These are phyloP conservation scores for Phataginus tricuspis DNA, from an alignment of 2,797 vertebrate genomes.

Conservation along the genomic window DNA sequence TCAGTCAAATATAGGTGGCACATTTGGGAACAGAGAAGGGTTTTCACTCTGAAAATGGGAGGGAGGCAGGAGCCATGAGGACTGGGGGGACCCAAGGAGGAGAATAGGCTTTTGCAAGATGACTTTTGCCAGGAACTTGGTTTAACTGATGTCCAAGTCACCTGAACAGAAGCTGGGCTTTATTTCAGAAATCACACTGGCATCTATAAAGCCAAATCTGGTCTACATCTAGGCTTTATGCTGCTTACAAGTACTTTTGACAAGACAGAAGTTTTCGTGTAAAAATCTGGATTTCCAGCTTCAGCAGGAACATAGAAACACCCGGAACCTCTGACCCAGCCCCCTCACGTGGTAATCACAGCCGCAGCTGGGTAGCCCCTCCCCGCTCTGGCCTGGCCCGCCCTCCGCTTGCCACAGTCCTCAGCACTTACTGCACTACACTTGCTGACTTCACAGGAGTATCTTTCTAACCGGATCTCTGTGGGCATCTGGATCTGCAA, in stretches of 20 bases:
- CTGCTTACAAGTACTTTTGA: background rate
- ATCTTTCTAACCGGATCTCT: background rate
- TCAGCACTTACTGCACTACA: accelerated
- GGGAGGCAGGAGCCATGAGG: background rate
- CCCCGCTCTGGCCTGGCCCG: background rate
- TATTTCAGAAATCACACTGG: background rate
- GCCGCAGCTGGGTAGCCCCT: too few species aligned
- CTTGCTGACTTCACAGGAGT: background rate
- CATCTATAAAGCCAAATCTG: background rate
- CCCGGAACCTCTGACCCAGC: background rate
- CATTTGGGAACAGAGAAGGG: background rate
- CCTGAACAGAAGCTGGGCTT: background rate
- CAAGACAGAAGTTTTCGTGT: background rate
- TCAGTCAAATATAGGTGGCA: accelerated
- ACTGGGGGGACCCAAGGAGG: too few species aligned
- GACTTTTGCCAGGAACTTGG: background rate
- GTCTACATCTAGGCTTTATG: background rate
- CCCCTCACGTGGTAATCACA: background rate
- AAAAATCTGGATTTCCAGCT: background rate
- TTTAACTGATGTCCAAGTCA: background rate
- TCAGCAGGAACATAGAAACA: background rate
- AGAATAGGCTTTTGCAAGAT: background rate
- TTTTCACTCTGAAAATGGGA: background rate
- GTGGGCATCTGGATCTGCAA: background rate
- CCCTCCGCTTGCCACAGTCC: background rate